Evolutionary conservation across 2,797 vertebrate genomes (phyloP).

Genomic region (Rhadinocentrus ornatus): DNA sequence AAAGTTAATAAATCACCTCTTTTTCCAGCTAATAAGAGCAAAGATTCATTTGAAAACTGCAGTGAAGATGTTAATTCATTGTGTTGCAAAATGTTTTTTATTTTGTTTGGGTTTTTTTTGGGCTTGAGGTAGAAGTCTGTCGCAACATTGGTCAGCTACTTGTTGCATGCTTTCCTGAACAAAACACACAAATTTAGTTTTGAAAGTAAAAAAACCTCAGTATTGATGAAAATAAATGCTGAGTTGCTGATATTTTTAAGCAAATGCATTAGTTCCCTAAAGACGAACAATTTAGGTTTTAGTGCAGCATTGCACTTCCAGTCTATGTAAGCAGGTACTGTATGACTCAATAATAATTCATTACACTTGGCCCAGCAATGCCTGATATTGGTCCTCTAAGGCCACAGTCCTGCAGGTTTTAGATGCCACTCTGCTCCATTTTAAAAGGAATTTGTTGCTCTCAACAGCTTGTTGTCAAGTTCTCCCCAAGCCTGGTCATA

Average conservation of each 20-base stretch:
- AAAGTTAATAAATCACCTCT: constrained; percentile 29
- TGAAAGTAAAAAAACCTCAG: constrained; percentile 22
- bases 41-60: constrained; percentile 24
- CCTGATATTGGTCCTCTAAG: too few relatives aligned
- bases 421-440: background rate
- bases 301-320: too few relatives aligned
- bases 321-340: background rate
- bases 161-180: constrained; percentile 37
- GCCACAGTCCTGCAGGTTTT: background rate
- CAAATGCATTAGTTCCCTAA: background rate
- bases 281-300: too few relatives aligned
- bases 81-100: constrained; percentile 9
- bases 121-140: constrained; percentile 32
- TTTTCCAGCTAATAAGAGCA: constrained; percentile 40
- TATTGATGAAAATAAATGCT: constrained; percentile 29
- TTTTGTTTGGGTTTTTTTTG: constrained; percentile 31
- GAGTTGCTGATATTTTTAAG: constrained; percentile 22
- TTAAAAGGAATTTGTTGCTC: background rate
- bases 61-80: constrained; percentile 28
- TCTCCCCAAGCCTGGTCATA: background rate
- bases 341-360: background rate
- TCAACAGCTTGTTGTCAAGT: background rate
- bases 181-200: constrained; percentile 30
- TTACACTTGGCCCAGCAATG: too few relatives aligned
- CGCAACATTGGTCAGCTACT: constrained; percentile 44